Base-by-base conservation (phyloP, 1,140 invertebrate genomes). In the Tetramorium simillimum region DNA sequence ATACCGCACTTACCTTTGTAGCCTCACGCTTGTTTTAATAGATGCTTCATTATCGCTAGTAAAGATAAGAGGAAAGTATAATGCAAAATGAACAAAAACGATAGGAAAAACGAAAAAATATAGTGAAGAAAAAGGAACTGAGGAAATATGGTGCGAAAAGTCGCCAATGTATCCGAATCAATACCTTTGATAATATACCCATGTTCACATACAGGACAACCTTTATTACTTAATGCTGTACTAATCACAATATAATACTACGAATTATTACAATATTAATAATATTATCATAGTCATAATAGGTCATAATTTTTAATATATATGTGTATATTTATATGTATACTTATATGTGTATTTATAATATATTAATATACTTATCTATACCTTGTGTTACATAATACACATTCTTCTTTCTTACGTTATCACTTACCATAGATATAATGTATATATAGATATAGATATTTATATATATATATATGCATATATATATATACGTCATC, bases 181-280 rank as follows among this genome's bases (percentile, higher is more conserved):
- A 81, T 14, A 58, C 33, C 10, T 77, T 53, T 72, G 16, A 84
- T 43, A 73, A 84, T 58, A 81, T 37, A 21, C 51, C 9, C 37
- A 53, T 65, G 33, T 89, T 92, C 91, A 94, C 93, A 93, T 94
- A 91, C 93, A 94, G 93, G 93, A 95, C 92, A 94, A 95, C 93
- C 93, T 95, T 95, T 95, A 95, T 95, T 95, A 94, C 92, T 92
- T 94, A 91, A 93, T 94, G 92, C 92, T 91, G 91, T 93, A 92
- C 91, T 78, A 94, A 91, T 94, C 91, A 95, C 93, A 94, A 95
- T 94, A 92, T 94, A 94, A 93, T 95, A 92, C 92, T 93, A 93
- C 93, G 91, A 92, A 93, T 94, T 91, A 93, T 94, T 91, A 91
- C 93, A 93, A 93, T 93, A 84, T 73, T 82, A 92, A 92, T 92